These are phyloP conservation scores for Sula dactylatra DNA, from an alignment of 2,113 vertebrate genomes.

Conservation along the genomic window DNA sequence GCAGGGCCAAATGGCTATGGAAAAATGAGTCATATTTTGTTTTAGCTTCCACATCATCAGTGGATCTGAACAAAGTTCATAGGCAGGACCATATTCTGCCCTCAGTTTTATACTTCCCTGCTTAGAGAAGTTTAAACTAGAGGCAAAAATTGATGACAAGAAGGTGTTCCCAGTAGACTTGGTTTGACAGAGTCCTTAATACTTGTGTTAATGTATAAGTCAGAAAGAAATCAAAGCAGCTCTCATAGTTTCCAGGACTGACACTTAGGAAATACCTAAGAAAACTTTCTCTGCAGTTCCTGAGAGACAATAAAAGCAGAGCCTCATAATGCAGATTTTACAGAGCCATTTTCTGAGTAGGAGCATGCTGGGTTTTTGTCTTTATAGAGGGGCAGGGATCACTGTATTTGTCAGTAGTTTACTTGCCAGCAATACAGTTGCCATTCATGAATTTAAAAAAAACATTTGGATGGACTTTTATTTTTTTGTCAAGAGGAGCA, in stretches of 20 bases:
- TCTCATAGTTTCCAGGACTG: neutral
- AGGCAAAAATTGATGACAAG: neutral
- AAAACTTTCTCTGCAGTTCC: neutral
- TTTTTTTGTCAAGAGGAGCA: neutral
- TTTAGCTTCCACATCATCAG: neutral
- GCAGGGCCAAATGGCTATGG: neutral
- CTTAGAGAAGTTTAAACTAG: neutral
- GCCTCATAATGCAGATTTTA: neutral
- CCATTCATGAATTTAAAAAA: neutral
- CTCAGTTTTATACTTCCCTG: neutral
- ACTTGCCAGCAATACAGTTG: neutral
- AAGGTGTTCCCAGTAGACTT: neutral
- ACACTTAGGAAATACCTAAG: neutral
- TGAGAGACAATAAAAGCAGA: neutral
- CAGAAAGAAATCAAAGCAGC: constrained; percentile 9
- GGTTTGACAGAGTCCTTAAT: neutral
- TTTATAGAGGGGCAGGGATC: neutral
- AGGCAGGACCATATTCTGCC: neutral
- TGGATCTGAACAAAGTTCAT: neutral
- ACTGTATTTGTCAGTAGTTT: neutral
- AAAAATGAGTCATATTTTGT: neutral
- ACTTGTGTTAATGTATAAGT: neutral
- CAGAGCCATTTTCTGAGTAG: neutral
- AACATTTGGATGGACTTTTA: neutral
- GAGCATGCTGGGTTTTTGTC: neutral